Evolutionary conservation across 2,113 vertebrate species (phyloP), one percentile per base, ranked within the genome.

Genomic region (Lophotis ruficrista): DNA sequence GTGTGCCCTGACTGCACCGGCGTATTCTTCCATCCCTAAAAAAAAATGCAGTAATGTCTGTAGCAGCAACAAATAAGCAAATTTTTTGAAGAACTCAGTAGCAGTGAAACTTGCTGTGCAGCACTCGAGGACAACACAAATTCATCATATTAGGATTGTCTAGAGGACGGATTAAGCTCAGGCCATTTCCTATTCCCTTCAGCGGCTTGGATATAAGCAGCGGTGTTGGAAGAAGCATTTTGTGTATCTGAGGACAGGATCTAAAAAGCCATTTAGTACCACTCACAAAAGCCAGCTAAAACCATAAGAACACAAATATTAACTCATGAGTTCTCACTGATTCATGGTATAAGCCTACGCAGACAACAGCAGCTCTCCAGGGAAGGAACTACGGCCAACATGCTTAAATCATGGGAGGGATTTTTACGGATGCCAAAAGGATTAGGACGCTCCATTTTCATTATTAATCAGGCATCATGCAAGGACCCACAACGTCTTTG

Each of bases 91-190:
- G 43, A 73, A 33, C 14, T 65, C 12, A 0, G 33, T 65, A 68
- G 66, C 12, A 78, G 60, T 45, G 76, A 83, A 73, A 83, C 54
- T 85, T 92, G 62, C 64, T 93, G 87, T 65, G 93, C 87, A 89
- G 93, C 83, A 89, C 80, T 65, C 0, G 0, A 72, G 70, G 84
- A 80, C 66, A 88, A 45, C 20, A 0, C 64, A 87, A 92, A 90
- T 90, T 30, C 86, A 93, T 94, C 8, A 78, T 69, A 93, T 95
- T 62, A 96, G 88, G 85, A 75, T 83, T 66, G 47, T 83, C 76
- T 19, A 51, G 82, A 92, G 79, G 75, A 56, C 62, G 79, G 41
- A 77, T 96, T 95, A 64, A 83, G 56, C 51, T 88, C 54, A 81
- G 76, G 56, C 50, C 51, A 64, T 95, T 96, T 93, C 87, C 87